phyloP scores from a whole-genome alignment of 35 echinoderm and acorn worm genomes.

The Ophioderma brevispina region DNA sequence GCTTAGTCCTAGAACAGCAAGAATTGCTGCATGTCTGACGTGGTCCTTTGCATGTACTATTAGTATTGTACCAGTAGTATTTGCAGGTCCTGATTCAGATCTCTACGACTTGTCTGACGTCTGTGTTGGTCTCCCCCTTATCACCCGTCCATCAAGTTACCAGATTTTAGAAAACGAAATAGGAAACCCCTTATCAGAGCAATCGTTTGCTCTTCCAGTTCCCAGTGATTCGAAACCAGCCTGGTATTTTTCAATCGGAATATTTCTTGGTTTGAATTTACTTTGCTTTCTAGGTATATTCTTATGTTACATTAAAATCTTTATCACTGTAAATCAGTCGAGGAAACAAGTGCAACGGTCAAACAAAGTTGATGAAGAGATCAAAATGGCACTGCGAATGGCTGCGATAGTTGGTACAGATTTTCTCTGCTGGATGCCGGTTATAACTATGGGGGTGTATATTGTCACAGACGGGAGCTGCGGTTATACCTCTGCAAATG shows the following conservation, averaged over 20 bases:
- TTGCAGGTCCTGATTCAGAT: too few species aligned
- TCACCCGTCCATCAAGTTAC: neutral
- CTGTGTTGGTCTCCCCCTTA: neutral
- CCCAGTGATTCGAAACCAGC: neutral
- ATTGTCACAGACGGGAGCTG: conserved; percentile 17
- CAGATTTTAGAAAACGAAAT: neutral
- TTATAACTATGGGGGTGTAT: conserved; percentile 70
- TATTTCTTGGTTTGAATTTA: conserved; percentile 53
- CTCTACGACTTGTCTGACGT: too few species aligned
- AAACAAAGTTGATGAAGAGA: neutral
- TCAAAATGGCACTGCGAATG: conserved; percentile 54
- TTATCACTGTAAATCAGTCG: conserved; percentile 18
- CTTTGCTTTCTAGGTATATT: conserved; percentile 50
- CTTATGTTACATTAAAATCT: conserved; percentile 48
- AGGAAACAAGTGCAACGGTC: neutral
- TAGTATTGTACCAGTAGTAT: too few species aligned
- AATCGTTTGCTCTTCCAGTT: neutral
- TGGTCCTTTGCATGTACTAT: too few species aligned
- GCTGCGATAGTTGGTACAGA: conserved; percentile 47
- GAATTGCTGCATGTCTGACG: too few species aligned
- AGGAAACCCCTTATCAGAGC: neutral
- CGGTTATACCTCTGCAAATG: conserved; percentile 33
- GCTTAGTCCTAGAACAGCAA: too few species aligned
- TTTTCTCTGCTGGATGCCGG: conserved; percentile 66
- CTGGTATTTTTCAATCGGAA: conserved; percentile 45